These are phyloP conservation scores for Rhadina sibilatrix DNA, from an alignment of 2,113 vertebrate species.

Conservation along the genomic window DNA sequence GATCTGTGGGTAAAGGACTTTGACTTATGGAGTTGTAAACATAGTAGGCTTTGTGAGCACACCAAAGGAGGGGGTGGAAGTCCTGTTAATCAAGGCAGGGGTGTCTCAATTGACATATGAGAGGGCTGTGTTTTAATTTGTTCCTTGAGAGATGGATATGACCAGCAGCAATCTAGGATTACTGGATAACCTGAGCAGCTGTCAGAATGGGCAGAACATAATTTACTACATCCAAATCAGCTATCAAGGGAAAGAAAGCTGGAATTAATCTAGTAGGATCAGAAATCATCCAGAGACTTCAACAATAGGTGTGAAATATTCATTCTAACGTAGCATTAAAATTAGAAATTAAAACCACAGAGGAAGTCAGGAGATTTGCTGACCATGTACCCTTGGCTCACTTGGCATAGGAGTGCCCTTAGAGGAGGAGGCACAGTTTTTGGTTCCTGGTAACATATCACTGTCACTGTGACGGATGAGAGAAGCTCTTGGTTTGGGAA, in stretches of 20 bases:
- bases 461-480: background rate
- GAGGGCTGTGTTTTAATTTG: background rate
- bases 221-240: background rate
- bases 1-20: background rate
- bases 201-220: background rate
- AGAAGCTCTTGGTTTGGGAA: background rate
- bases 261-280: background rate
- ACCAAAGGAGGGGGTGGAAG: background rate
- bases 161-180: background rate
- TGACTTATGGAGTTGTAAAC: background rate
- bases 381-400: background rate
- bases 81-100: background rate
- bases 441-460: background rate
- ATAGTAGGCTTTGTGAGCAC: background rate
- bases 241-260: background rate
- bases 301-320: background rate
- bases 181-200: background rate
- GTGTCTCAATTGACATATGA: background rate
- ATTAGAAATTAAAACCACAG: background rate
- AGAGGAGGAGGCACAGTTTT: background rate
- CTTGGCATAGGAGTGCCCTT: background rate
- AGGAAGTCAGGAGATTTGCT: background rate
- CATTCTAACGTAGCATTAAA: background rate
- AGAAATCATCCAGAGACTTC: background rate
- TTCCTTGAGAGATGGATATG: background rate